Base-by-base conservation (phyloP, 2,113 vertebrate genomes). In the Atractosteus spatula region DNA sequence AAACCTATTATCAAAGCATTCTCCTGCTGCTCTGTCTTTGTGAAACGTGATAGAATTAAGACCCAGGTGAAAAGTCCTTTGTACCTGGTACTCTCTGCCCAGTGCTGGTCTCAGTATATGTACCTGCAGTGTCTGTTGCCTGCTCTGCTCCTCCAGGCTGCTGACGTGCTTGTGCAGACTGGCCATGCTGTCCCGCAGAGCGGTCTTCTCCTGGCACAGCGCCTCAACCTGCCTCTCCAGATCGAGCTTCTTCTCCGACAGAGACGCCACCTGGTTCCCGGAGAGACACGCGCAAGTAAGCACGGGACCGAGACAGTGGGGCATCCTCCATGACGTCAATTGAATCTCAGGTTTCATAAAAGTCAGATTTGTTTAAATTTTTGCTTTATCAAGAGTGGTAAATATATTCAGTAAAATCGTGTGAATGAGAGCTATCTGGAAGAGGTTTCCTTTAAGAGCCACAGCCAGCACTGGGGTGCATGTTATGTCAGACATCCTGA, bases 71-170 rank as follows among this genome's bases (percentile, higher is more conserved):
- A 29, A 29, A 29, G 29, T 29, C 29, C 29, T 29, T 29, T 29
- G 29, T 29, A 29, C 29, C 29, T 2, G 29, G 29, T 29, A 29
- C 29, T 29, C 29, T 29, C 29, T 29, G 29, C 29, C 29, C 29
- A 29, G 29, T 29, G 29, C 29, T 29, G 29, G 29, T 29, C 29
- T 29, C 29, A 29, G 29, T 29, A 29, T 29, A 29, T 29, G 29
- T 80, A 89, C 87, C 85, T 88, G 86, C 72, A 86, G 85, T 73
- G 68, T 80, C 57, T 83, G 82, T 64, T 86, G 81, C 76, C 80
- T 77, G 57, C 69, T 72, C 45, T 76, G 68, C 65, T 86, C 78
- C 29, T 89, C 87, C 0, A 82, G 86, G 56, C 82, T 71, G 57
- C 83, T 77, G 67, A 88, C 72, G 7, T 80, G 84, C 45, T 80